Conservation (phyloP, 2,797 vertebrate species). For the Lagodon rhomboides region DNA sequence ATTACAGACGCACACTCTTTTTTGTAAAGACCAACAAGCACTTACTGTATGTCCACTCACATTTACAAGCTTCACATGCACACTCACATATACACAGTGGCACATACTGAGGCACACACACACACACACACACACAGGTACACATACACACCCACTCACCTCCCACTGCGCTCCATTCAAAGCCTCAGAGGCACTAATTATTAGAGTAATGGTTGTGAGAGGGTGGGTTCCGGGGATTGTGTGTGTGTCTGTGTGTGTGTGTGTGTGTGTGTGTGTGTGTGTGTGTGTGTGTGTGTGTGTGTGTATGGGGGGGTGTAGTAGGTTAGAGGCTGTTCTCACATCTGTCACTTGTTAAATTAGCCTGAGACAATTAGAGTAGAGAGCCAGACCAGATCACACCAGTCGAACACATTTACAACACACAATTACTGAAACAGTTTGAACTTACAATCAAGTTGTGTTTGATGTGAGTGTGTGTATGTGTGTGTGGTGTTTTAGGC, state of each 20-base stretch:
- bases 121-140: conserved; percentile 34
- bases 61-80: conserved; percentile 18
- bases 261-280: conserved; percentile 47
- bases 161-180: conserved; percentile 84
- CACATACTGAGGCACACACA: conserved; percentile 26
- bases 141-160: conserved; percentile 67
- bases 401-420: conserved; percentile 50
- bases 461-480: background rate
- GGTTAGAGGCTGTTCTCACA: conserved; percentile 75
- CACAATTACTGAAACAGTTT: conserved; percentile 53
- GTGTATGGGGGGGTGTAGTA: conserved; percentile 18
- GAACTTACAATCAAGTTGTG: conserved; percentile 36
- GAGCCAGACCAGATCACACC: conserved; percentile 64
- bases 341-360: conserved; percentile 84
- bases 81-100: conserved; percentile 17
- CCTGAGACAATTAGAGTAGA: conserved; percentile 72
- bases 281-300: conserved; percentile 46
- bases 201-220: conserved; percentile 86
- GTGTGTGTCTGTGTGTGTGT: conserved; percentile 44
- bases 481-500: conserved; percentile 12
- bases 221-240: conserved; percentile 72
- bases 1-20: conserved; percentile 47
- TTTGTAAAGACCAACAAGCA: conserved; percentile 42
- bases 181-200: conserved; percentile 88
- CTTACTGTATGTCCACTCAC: conserved; percentile 53